Evolutionary conservation across 2,888 invertebrate species (phyloP), one percentile per base, ranked within the genome.

Genomic region (Rhopalosiphum nymphaeae): DNA sequence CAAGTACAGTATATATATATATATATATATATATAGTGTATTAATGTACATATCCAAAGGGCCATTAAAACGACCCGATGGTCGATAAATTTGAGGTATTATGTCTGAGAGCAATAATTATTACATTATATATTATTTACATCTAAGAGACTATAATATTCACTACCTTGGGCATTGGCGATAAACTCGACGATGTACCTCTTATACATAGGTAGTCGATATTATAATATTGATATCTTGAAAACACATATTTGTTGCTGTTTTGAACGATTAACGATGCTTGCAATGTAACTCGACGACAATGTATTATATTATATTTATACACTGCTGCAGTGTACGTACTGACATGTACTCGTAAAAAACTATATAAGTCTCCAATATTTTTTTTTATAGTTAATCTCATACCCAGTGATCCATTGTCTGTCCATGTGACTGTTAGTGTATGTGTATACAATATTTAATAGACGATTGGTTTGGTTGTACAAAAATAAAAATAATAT

Each of bases 71-170:
- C 67, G 61, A 67, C 49, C 36, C 36, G 61, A 88, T 92, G 78
- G 88, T 29, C 78, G 92, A 92, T 92, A 92, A 92, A 92, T 42
- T 67, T n/a, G 61, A 86, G 92, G 49, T 88, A 92, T 92, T 53
- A 92, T 92, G 92, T 88, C 21, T 36, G 67, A 53, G 67, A 92
- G 67, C 88, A 29, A 92, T 91, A 49, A 53, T 89, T 89, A 89
- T 89, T 44, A 42, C 78, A 78, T 29, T 84, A 36, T 84, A 36
- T 42, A 84, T 56, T 86, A n/a, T 46, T 91, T 84, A 84, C 56
- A 84, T 84, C 42, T 29, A 29, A 91, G 56, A 84, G 53, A 44
- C 84, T 42, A 10, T 42, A 36, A 36, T 49, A 53, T 88, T 42
- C 13, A n/a, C n/a, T 78, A 42, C 78, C 78, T 78, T 78, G 36